Conservation (phyloP, 2,888 invertebrate species). For the Sesia apiformis region DNA sequence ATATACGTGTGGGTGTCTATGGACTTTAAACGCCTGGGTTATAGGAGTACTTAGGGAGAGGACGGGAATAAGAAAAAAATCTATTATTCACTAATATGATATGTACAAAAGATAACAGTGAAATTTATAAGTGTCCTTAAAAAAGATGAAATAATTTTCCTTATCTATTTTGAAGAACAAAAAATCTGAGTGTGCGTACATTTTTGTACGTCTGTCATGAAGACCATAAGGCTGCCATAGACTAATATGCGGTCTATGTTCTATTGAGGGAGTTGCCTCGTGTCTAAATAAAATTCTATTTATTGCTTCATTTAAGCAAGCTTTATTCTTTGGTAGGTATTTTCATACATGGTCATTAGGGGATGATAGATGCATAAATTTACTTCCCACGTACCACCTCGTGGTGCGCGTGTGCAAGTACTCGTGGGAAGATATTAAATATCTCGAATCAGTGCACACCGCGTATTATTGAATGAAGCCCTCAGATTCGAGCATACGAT, state of each 20-base stretch:
- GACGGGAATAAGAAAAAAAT: too few relatives aligned
- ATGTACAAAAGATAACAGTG: too few relatives aligned
- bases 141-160: too few relatives aligned
- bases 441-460: slow-evolving; percentile 55
- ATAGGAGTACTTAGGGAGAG: background rate
- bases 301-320: slow-evolving; percentile 4
- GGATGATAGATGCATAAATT: slow-evolving; percentile 3
- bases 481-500: slow-evolving; percentile 50
- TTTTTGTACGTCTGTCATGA: too few relatives aligned
- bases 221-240: too few relatives aligned
- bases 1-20: slow-evolving; percentile 19
- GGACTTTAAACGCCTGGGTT: slow-evolving; percentile 10
- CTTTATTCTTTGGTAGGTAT: background rate
- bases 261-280: background rate
- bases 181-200: too few relatives aligned
- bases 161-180: too few relatives aligned
- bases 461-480: slow-evolving; percentile 42
- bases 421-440: slow-evolving; percentile 69
- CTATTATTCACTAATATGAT: too few relatives aligned
- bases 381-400: slow-evolving; percentile 33
- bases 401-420: slow-evolving; percentile 49
- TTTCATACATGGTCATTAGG: background rate
- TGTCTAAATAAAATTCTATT: background rate
- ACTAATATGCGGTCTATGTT: background rate
- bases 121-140: too few relatives aligned